phyloP scores from a whole-genome alignment of 2,113 vertebrate genomes.

The Corvus cornix region DNA sequence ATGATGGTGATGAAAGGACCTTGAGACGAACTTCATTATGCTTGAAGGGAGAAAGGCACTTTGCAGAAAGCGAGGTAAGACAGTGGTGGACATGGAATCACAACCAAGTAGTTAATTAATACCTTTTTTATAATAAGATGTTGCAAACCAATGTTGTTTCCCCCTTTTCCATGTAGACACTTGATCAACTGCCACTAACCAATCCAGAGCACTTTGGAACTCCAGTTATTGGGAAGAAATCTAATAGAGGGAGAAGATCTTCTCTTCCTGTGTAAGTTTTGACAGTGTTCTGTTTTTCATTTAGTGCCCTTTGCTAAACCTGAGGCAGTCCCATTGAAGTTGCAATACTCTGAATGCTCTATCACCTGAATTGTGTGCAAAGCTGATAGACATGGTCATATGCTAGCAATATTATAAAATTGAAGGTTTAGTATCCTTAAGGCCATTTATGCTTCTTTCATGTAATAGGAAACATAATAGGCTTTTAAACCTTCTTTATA shows the following conservation, averaged over 20 bases:
- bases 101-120: neutral
- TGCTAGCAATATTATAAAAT: neutral
- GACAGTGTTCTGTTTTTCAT: neutral
- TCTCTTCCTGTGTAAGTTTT: constrained; percentile 91
- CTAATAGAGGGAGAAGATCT: constrained; percentile 90
- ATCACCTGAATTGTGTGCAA: neutral
- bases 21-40: constrained; percentile 94
- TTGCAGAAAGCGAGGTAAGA: constrained; percentile 96
- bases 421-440: neutral
- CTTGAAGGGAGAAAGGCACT: constrained; percentile 97
- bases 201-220: constrained; percentile 98
- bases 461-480: neutral
- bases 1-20: constrained; percentile 97
- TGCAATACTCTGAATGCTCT: neutral
- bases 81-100: neutral
- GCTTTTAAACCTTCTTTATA: neutral
- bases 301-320: neutral
- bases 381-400: neutral
- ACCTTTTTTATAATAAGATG: neutral
- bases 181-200: constrained; percentile 95
- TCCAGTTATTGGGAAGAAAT: constrained; percentile 97
- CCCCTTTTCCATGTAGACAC: constrained; percentile 74
- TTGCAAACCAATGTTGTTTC: neutral
- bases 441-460: neutral
- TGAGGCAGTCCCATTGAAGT: neutral